Percentiles rank a stretch among this genome's conserved stretches.
These are phyloP conservation scores for Microplitis deprimator DNA, from an alignment of 2,888 invertebrate genomes.

Conservation along the genomic window DNA sequence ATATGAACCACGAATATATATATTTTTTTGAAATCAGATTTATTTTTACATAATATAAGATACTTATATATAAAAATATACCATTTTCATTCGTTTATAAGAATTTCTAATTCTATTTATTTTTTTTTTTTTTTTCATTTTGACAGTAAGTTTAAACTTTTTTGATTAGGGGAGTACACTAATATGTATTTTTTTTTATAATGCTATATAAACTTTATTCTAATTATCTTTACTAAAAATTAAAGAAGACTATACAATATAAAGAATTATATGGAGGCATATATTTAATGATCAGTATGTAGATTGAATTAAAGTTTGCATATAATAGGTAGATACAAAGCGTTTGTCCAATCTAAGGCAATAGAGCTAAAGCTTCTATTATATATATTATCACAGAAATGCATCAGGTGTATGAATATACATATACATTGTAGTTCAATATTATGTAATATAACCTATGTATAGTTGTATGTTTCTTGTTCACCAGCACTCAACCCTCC, in stretches of 20 bases:
- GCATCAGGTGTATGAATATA: not conserved
- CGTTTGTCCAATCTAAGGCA: not conserved
- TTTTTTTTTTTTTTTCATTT: too few species aligned
- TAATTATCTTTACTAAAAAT: not conserved
- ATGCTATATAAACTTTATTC: too few species aligned
- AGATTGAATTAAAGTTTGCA: not conserved
- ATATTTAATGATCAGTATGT: not conserved
- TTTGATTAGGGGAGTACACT: too few species aligned
- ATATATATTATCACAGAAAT: not conserved
- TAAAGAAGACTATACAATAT: not conserved
- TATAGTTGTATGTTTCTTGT: conserved; percentile 29
- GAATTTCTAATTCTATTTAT: too few species aligned
- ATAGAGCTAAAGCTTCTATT: not conserved
- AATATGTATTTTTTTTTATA: too few species aligned
- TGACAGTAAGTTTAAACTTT: too few species aligned
- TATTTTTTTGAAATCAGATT: not conserved
- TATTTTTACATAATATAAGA: not conserved
- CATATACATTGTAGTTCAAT: not conserved
- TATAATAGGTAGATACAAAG: not conserved
- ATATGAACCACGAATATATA: not conserved
- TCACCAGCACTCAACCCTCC: conserved; percentile 29
- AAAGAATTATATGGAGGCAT: not conserved
- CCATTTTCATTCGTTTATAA: not conserved
- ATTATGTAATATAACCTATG: conserved; percentile 31
- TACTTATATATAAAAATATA: not conserved